Conservation (phyloP, 2,888 invertebrate genomes). For the Sycophila texana region DNA sequence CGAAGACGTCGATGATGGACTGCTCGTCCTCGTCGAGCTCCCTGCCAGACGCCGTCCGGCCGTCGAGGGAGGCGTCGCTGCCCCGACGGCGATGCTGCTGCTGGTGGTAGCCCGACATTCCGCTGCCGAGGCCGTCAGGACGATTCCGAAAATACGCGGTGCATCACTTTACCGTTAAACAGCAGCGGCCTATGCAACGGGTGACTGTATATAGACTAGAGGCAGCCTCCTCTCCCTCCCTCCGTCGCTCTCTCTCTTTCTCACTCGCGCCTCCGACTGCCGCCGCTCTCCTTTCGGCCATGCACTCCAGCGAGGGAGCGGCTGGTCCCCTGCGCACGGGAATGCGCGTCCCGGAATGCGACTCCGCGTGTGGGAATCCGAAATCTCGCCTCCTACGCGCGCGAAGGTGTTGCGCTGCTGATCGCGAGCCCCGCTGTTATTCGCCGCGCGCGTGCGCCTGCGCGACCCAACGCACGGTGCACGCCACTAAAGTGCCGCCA, state of each 20-base stretch:
- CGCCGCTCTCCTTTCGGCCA: background rate
- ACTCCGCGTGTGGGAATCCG: background rate
- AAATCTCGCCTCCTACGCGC: slow-evolving; percentile 7
- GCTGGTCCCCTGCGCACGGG: too few species aligned
- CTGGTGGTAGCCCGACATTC: slow-evolving; percentile 32
- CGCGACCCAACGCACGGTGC: background rate
- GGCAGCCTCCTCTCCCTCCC: background rate
- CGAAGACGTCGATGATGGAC: slow-evolving; percentile 55
- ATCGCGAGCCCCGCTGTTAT: background rate
- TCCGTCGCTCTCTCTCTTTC: background rate
- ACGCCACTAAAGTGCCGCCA: background rate
- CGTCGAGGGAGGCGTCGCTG: slow-evolving; percentile 24
- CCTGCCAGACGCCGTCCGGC: slow-evolving; percentile 66
- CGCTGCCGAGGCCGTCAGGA: slow-evolving; percentile 38
- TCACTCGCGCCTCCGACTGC: background rate
- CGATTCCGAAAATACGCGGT: slow-evolving; percentile 45
- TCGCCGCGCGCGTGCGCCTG: slow-evolving; percentile 1
- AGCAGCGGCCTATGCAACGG: slow-evolving; percentile 14
- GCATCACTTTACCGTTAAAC: slow-evolving; percentile 54
- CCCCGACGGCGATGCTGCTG: slow-evolving; percentile 13
- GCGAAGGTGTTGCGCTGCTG: background rate
- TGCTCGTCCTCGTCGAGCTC: slow-evolving; percentile 59
- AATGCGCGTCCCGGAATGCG: too few species aligned
- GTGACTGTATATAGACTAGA: slow-evolving; percentile 13
- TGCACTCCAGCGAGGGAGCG: too few species aligned